Conservation (phyloP, 2,113 vertebrate species). For the Paedocypris sp. region DNA sequence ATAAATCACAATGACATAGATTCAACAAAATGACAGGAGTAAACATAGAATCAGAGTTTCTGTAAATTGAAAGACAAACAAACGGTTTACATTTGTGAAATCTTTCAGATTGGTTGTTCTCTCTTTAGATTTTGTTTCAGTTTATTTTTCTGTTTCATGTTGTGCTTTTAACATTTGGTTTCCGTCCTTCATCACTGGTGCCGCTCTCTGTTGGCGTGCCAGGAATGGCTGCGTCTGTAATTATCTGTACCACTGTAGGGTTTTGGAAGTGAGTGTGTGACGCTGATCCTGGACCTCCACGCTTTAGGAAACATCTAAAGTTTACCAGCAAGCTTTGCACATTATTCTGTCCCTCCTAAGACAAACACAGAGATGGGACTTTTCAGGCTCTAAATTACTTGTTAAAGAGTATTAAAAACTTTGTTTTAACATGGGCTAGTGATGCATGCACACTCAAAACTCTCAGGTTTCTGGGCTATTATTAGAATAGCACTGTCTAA, state of each 20-base stretch:
- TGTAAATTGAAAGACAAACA: no score
- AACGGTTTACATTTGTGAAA: no score
- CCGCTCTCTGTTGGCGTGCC: constrained; percentile 6
- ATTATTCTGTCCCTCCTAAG: no score
- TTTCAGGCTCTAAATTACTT: no score
- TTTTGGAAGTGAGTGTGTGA: not conserved
- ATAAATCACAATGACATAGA: no score
- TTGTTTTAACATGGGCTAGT: no score
- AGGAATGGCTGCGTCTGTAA: constrained; percentile 28
- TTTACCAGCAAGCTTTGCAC: not conserved
- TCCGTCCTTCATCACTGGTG: not conserved
- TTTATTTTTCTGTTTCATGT: not conserved
- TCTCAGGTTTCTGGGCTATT: not conserved
- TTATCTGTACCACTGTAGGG: constrained; percentile 24
- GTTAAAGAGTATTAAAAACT: no score
- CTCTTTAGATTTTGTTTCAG: not conserved
- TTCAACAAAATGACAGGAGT: no score
- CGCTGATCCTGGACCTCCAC: not conserved
- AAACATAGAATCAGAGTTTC: no score
- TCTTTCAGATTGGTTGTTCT: not conserved
- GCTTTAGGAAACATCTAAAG: constrained; percentile 13
- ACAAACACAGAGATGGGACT: no score
- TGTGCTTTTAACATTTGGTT: not conserved
- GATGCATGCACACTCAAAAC: not conserved
- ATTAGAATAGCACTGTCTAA: constrained; percentile 24